Percentiles rank a stretch among this genome's conserved stretches.
Conservation (phyloP, 2,797 vertebrate species). For the Poecilia gillii region DNA sequence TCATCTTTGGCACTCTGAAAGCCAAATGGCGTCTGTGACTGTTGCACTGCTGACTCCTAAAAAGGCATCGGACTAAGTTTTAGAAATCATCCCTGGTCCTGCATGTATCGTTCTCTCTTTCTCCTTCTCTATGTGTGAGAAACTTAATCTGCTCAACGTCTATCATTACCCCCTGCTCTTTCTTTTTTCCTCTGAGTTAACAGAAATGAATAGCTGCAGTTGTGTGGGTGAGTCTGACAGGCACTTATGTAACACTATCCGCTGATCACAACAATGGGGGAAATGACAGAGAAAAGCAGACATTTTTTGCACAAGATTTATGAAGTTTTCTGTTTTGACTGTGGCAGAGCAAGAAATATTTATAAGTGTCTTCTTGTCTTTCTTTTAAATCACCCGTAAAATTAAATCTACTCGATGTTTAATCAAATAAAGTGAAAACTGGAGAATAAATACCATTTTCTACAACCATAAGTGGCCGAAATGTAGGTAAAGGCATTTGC, state of each 20-base stretch:
- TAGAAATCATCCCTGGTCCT: conserved; percentile 31
- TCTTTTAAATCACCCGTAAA: not conserved
- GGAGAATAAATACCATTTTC: not conserved
- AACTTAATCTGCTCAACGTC: conserved; percentile 42
- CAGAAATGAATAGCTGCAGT: conserved; percentile 57
- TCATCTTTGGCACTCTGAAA: conserved; percentile 19
- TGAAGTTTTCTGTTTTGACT: not conserved
- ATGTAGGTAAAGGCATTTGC: not conserved
- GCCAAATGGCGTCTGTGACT: conserved; percentile 12
- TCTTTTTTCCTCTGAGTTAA: conserved; percentile 37
- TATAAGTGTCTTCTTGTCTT: not conserved
- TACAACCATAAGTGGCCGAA: not conserved
- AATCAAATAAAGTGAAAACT: not conserved
- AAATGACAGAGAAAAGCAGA: conserved; percentile 8
- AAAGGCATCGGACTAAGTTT: conserved; percentile 54
- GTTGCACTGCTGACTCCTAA: conserved; percentile 36
- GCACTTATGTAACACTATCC: conserved; percentile 61
- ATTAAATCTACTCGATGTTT: not conserved
- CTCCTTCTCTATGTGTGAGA: conserved; percentile 13
- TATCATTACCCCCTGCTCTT: conserved; percentile 38
- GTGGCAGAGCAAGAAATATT: not conserved
- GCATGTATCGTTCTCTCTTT: conserved; percentile 10
- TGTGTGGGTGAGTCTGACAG: conserved; percentile 63
- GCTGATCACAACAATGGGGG: conserved; percentile 56
- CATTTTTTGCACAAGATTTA: not conserved